These are phyloP conservation scores for Taenioides sp. DNA, from an alignment of 2,797 vertebrate genomes.

Conservation along the genomic window DNA sequence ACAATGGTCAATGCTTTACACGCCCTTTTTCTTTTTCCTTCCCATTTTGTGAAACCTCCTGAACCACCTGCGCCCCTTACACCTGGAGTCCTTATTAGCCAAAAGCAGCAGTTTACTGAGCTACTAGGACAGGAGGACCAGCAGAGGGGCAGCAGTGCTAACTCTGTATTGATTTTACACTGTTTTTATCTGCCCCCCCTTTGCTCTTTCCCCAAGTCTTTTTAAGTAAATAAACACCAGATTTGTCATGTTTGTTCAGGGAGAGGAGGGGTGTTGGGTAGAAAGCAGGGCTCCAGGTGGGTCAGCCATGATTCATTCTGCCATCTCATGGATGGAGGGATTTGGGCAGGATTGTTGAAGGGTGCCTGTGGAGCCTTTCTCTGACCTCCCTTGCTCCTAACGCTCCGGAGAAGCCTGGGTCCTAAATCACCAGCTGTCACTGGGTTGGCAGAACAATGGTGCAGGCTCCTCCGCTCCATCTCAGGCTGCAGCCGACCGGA, in stretches of 20 bases:
- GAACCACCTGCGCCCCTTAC: slow-evolving; percentile 53
- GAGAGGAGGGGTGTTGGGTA: slow-evolving; percentile 45
- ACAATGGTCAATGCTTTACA: background rate
- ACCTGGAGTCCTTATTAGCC: slow-evolving; percentile 58
- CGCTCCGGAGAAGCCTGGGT: slow-evolving; percentile 75
- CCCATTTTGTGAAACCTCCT: slow-evolving; percentile 29
- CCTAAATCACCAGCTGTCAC: slow-evolving; percentile 86
- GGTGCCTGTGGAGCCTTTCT: slow-evolving; percentile 71
- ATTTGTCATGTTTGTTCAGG: slow-evolving; percentile 81
- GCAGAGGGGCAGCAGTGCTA: slow-evolving; percentile 63
- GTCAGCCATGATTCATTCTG: slow-evolving; percentile 84
- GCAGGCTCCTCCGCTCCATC: slow-evolving; percentile 66
- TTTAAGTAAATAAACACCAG: slow-evolving; percentile 84
- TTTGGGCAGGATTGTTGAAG: slow-evolving; percentile 73
- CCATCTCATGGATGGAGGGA: slow-evolving; percentile 81
- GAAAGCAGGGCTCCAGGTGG: slow-evolving; percentile 61
- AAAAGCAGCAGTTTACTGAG: slow-evolving; percentile 31
- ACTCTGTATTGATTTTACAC: slow-evolving; percentile 80
- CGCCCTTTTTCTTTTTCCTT: slow-evolving; percentile 27
- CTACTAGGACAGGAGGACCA: slow-evolving; percentile 53
- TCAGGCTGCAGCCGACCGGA: slow-evolving; percentile 74
- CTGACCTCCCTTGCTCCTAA: slow-evolving; percentile 74
- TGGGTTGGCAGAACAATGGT: slow-evolving; percentile 81
- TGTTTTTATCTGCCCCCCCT: slow-evolving; percentile 70
- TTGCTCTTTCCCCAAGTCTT: slow-evolving; percentile 70